phyloP scores from a whole-genome alignment of 2,888 invertebrate genomes.

The Tachina grossa region DNA sequence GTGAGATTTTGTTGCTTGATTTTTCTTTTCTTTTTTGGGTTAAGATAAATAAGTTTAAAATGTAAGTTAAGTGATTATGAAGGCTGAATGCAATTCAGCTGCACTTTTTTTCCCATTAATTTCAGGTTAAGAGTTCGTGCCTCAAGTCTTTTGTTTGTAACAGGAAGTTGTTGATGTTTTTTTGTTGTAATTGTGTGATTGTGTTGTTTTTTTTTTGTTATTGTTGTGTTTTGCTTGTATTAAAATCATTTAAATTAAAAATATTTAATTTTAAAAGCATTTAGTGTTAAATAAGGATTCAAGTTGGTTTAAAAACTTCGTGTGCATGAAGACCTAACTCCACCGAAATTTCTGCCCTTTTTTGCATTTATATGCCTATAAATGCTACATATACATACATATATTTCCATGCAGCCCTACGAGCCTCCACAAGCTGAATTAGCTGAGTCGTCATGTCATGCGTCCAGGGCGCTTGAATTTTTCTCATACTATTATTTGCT shows the following conservation, averaged over 20 bases:
- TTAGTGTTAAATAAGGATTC: not conserved
- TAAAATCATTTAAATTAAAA: slow-evolving; percentile 7
- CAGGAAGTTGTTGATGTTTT: slow-evolving; percentile 37
- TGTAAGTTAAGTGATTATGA: slow-evolving; percentile 42
- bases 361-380: too few species aligned
- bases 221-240: not conserved
- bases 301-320: too few species aligned
- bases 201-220: not conserved
- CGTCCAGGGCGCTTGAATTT: too few species aligned
- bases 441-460: too few species aligned
- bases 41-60: slow-evolving; percentile 52
- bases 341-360: too few species aligned
- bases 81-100: slow-evolving; percentile 1
- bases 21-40: slow-evolving; percentile 30
- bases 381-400: too few species aligned
- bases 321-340: too few species aligned
- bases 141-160: slow-evolving; percentile 50
- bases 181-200: slow-evolving; percentile 15
- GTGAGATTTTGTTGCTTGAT: slow-evolving; percentile 30
- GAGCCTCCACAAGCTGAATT: too few species aligned
- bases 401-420: too few species aligned
- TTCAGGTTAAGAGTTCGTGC: slow-evolving; percentile 46
- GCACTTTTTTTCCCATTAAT: slow-evolving; percentile 13
- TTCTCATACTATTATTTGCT: too few species aligned
- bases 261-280: not conserved